Evolutionary conservation across 2,113 vertebrate species (phyloP), one percentile per base, ranked within the genome.

Genomic region (Daubentonia madagascariensis): DNA sequence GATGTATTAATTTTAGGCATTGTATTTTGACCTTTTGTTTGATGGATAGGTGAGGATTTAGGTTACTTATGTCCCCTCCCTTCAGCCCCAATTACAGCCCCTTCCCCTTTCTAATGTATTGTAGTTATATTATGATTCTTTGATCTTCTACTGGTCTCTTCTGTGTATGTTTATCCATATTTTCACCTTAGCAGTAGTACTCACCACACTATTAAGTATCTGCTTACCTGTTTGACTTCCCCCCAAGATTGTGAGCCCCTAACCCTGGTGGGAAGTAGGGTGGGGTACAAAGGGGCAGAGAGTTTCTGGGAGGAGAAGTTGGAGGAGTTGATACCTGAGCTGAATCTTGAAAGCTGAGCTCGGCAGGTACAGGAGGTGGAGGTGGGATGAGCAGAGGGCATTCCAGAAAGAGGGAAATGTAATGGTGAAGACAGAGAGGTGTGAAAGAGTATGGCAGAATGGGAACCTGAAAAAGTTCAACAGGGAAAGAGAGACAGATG

Each of bases 381-480:
- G 17, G 2, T 45, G 48, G 61, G 32, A 10, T 3, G 45, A 73
- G 57, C 23, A 59, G 32, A 75, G n/a, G n/a, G 28, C 2, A 22
- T 32, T 59, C 30, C 37, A 32, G 54, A 37, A 48, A 75, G 87
- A 48, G 16, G 37, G 23, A 28, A 43, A 3, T 28, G 43, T 35
- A 1, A 80, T 0, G n/a, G 67, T 48, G 50, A 11, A 65, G 35
- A 13, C 3, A n/a, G 0, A 17, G 72, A 40, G 6, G 63, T 12
- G 7, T 37, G 20, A 52, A 83, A 72, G 79, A 73, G 12, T 7
- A 7, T 1, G 9, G 37, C 1, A 45, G 63, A 73, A 10, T 22
- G 43, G 32, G 63, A 67, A 54, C 8, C 6, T 22, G 61, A 30
- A 50, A 25, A 68, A 9, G 4, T 35, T 78, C 13, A 81, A 43